phyloP scores from a whole-genome alignment of 2,797 vertebrate genomes.

The Gila robusta region DNA sequence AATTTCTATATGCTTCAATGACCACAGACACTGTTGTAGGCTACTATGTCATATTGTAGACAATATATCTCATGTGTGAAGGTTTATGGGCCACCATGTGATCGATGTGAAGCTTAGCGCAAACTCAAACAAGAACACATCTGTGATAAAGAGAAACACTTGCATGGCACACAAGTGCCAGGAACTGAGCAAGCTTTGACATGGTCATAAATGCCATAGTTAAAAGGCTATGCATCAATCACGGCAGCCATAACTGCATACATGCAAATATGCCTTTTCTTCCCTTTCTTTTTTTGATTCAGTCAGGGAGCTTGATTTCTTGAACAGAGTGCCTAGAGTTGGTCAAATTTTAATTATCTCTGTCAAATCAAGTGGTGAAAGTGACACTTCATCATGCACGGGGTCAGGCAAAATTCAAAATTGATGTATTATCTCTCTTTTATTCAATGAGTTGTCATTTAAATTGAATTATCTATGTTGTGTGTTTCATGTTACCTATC shows the following conservation, averaged over 20 bases:
- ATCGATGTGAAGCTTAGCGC: constrained; percentile 42
- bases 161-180: constrained; percentile 29
- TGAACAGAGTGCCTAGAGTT: neutral
- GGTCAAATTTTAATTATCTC: neutral
- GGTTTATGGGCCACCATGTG: constrained; percentile 50
- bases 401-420: neutral
- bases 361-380: neutral
- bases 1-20: constrained; percentile 5
- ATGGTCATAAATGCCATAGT: constrained; percentile 46
- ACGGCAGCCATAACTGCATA: neutral
- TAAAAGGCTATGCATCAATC: constrained; percentile 40
- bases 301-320: neutral
- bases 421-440: neutral
- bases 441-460: neutral
- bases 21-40: constrained; percentile 3
- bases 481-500: too few species aligned
- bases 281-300: neutral
- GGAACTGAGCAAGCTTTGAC: constrained; percentile 36
- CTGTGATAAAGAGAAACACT: constrained; percentile 49
- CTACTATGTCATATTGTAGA: constrained; percentile 13
- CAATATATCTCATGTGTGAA: constrained; percentile 2
- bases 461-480: neutral
- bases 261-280: constrained; percentile 11
- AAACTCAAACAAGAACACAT: constrained; percentile 39
- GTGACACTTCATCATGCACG: neutral